phyloP scores from a whole-genome alignment of 2,797 vertebrate genomes.

The Hydrolagus colliei region DNA sequence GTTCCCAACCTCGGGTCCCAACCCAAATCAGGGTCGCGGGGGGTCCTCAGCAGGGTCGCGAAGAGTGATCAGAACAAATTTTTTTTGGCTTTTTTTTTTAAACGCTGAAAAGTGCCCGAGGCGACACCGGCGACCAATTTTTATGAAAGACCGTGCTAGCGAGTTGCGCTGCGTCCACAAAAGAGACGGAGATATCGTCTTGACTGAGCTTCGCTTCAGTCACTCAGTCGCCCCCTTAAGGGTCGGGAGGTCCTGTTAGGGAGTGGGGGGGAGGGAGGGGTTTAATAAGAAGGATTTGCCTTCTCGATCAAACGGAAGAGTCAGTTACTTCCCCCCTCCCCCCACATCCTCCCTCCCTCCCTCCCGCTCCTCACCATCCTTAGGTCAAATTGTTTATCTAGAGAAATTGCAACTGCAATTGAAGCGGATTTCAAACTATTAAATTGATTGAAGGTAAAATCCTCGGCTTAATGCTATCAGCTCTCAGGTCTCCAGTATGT shows the following conservation, averaged over 20 bases:
- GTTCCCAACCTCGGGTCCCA: no score
- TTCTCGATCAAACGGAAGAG: conserved; percentile 28
- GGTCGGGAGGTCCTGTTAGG: background rate
- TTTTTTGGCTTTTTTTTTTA: no score
- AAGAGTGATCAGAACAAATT: no score
- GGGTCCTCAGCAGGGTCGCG: no score
- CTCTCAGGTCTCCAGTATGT: background rate
- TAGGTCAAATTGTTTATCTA: conserved; percentile 32
- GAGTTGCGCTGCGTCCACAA: no score
- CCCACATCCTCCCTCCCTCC: conserved; percentile 31
- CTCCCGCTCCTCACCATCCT: conserved; percentile 40
- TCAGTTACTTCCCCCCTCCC: conserved; percentile 32
- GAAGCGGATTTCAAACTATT: conserved; percentile 37
- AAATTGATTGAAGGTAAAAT: conserved; percentile 12
- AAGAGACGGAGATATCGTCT: no score
- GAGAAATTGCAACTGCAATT: conserved; percentile 37
- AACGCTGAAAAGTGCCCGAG: no score
- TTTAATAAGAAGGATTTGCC: background rate
- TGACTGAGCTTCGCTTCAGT: no score
- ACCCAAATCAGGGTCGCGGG: no score
- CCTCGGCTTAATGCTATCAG: background rate
- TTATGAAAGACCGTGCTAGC: no score
- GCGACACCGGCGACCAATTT: no score
- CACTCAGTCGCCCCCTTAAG: no score
- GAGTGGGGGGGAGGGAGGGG: background rate